Evolutionary conservation across 2,888 invertebrate species (phyloP).

Genomic region (Aleiodes leptofemur): DNA sequence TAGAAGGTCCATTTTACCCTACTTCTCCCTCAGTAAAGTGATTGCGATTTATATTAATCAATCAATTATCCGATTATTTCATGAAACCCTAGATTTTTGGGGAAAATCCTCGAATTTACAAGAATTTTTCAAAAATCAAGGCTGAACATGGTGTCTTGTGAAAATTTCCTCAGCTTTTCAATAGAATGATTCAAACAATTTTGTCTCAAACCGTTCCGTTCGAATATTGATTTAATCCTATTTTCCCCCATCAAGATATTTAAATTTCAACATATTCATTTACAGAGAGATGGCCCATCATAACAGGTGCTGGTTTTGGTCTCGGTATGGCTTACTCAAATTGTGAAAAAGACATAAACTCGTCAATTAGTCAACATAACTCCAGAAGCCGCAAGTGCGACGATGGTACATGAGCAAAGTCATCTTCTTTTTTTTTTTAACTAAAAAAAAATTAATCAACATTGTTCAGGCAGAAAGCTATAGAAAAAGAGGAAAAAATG

Average conservation of each 20-base stretch:
- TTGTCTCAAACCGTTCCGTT: not conserved
- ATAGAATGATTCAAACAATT: too few relatives aligned
- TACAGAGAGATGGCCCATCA: slow-evolving; percentile 90
- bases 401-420: slow-evolving; percentile 43
- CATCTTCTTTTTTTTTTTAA: slow-evolving; percentile 42
- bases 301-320: slow-evolving; percentile 92
- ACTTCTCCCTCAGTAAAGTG: too few relatives aligned
- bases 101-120: too few relatives aligned
- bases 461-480: slow-evolving; percentile 48
- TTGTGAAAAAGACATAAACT: slow-evolving; percentile 84
- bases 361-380: slow-evolving; percentile 63
- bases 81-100: too few relatives aligned
- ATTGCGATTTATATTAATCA: too few relatives aligned
- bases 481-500: slow-evolving; percentile 38
- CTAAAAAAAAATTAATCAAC: slow-evolving; percentile 43
- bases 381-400: slow-evolving; percentile 58
- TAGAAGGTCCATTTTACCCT: too few relatives aligned
- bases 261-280: slow-evolving; percentile 48
- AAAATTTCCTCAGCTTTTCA: too few relatives aligned
- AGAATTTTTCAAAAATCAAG: too few relatives aligned
- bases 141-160: too few relatives aligned
- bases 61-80: too few relatives aligned
- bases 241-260: not conserved
- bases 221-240: not conserved
- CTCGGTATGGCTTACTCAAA: slow-evolving; percentile 93